Evolutionary conservation across 2,113 vertebrate species (phyloP), one percentile per base, ranked within the genome.

Genomic region (Poecilia latipinna): DNA sequence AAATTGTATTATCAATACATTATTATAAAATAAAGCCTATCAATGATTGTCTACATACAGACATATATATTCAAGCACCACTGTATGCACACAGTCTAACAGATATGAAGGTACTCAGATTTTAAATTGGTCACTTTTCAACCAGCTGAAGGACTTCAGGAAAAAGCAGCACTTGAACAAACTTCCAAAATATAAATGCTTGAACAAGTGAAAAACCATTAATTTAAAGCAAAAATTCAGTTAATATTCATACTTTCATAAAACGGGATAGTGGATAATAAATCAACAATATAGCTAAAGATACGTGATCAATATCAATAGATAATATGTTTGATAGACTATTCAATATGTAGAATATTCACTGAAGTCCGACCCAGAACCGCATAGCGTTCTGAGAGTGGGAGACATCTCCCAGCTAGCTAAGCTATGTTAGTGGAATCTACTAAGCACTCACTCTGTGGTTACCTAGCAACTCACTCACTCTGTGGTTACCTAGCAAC

Each of bases 51-150:
- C 42, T 70, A 65, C 54, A 85, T 78, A 74, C 10, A 8, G 13
- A 84, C 35, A 80, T 15, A 77, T 70, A 66, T 70, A 66, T 62
- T 65, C 54, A 60, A 81, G 82, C 75, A 83, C 65, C 74, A 71
- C 26, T 82, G 51, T 51, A 82, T 70, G 29, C 65, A 64, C 60
- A 79, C 10, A 70, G 68, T 65, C 71, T 51, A 69, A 74, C 28
- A 79, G 68, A 85, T 28, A 75, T n/a, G 67, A 64, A 72, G 63
- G 70, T n/a, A 72, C 70, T 70, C 48, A 60, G 4, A 80, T 66
- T 51, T 74, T 84, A 61, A 84, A 86, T 94, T 95, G 94, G 93
- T 94, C 94, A 89, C 90, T 91, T 83, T 85, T 94, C 93, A 95
- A 95, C 93, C 93, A 95, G 93, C 93, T 77, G 87, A 93, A 93